Evolutionary conservation across 1,140 invertebrate genomes (phyloP).

Genomic region (Halictus rubicundus): DNA sequence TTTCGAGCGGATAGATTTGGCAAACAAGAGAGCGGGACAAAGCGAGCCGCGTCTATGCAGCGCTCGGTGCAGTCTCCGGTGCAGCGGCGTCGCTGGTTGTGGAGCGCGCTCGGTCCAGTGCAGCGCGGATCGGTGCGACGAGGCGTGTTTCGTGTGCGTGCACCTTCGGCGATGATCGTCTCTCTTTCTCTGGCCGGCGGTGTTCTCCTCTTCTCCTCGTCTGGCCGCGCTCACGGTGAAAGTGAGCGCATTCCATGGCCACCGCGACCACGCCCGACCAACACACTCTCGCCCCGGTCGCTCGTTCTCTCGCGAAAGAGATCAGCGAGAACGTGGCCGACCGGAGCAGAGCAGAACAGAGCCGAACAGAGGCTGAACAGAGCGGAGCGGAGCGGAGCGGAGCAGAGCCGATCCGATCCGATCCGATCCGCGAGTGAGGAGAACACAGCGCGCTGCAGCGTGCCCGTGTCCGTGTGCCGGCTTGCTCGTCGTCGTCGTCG

Average conservation of each 20-base stretch:
- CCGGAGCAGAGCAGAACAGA: background rate
- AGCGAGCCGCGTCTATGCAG: background rate
- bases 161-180: slow-evolving; percentile 47
- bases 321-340: slow-evolving; percentile 53
- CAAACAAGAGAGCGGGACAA: background rate
- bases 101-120: slow-evolving; percentile 19
- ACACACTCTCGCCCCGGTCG: slow-evolving; percentile 56
- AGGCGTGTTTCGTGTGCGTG: slow-evolving; percentile 57
- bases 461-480: slow-evolving; percentile 11
- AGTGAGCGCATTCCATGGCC: slow-evolving; percentile 81
- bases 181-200: slow-evolving; percentile 34
- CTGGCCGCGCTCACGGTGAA: slow-evolving; percentile 75
- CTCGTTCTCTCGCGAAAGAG: slow-evolving; percentile 36
- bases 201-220: slow-evolving; percentile 51
- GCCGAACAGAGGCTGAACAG: background rate
- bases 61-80: background rate
- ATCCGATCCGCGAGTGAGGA: background rate
- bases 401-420: slow-evolving; percentile 18
- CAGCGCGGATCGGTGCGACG: slow-evolving; percentile 3
- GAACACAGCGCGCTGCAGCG: slow-evolving; percentile 50
- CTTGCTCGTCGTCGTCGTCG: slow-evolving; percentile 10
- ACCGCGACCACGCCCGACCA: slow-evolving; percentile 79
- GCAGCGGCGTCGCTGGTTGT: slow-evolving; percentile 1
- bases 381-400: no score
- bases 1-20: no score